phyloP scores from a whole-genome alignment of 1,140 invertebrate genomes.

The Drosophila ohnishii region DNA sequence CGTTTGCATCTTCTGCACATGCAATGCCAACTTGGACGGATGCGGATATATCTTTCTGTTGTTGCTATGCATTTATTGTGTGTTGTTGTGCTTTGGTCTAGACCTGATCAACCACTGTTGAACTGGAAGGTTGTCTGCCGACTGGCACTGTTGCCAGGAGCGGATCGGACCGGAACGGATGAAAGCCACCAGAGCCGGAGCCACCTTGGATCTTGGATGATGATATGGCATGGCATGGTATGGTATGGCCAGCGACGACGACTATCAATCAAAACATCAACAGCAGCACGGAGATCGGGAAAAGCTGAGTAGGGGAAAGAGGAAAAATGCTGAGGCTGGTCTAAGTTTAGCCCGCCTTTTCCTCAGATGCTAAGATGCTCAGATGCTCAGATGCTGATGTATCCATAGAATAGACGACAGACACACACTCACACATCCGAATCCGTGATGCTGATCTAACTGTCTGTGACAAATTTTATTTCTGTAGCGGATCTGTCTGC shows the following conservation, averaged over 20 bases:
- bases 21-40: slow-evolving; percentile 52
- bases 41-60: slow-evolving; percentile 31
- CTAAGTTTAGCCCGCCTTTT: slow-evolving; percentile 53
- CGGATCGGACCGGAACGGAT: slow-evolving; percentile 10
- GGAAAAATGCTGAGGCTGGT: slow-evolving; percentile 31
- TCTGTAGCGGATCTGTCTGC: slow-evolving; percentile 74
- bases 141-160: slow-evolving; percentile 36
- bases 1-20: slow-evolving; percentile 65
- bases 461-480: slow-evolving; percentile 80
- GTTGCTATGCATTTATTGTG: slow-evolving; percentile 7
- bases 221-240: slow-evolving; percentile 1
- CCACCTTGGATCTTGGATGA: slow-evolving; percentile 49
- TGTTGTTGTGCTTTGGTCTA: slow-evolving; percentile 23
- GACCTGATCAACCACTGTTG: slow-evolving; percentile 53
- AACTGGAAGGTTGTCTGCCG: slow-evolving; percentile 44
- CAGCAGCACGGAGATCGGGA: slow-evolving; percentile 29
- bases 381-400: slow-evolving; percentile 39
- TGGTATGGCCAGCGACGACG: slow-evolving; percentile 28
- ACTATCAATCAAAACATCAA: slow-evolving; percentile 79
- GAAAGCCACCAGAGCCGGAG: slow-evolving; percentile 15
- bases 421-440: slow-evolving; percentile 25
- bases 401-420: slow-evolving; percentile 35
- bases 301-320: background rate
- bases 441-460: slow-evolving; percentile 68
- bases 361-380: slow-evolving; percentile 53